A percentile compares a stretch with the other conserved stretches of the same genome.
These are phyloP conservation scores for Melopsittacus undulatus DNA, from an alignment of 2,797 vertebrate species.

Conservation along the genomic window DNA sequence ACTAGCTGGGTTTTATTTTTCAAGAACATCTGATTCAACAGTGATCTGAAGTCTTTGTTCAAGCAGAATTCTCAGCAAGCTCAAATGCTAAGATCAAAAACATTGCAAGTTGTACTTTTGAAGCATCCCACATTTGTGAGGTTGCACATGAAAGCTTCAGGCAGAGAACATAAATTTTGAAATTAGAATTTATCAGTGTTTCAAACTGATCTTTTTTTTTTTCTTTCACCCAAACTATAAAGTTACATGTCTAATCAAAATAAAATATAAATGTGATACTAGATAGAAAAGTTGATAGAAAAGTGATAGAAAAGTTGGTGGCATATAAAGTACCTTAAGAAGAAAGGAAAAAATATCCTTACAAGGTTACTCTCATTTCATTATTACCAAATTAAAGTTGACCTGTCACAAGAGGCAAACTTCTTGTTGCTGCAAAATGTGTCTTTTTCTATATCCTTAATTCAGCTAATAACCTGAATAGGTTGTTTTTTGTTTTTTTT, in stretches of 20 bases:
- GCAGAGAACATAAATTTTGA: neutral
- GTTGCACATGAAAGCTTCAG: neutral
- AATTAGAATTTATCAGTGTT: neutral
- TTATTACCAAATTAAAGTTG: neutral
- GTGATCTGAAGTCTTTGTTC: neutral
- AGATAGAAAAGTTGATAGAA: neutral
- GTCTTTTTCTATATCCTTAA: neutral
- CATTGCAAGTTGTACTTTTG: neutral
- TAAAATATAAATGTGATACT: neutral
- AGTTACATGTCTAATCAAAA: neutral
- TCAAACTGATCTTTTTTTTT: neutral
- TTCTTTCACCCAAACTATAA: neutral
- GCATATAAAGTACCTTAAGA: neutral
- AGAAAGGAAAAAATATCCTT: neutral
- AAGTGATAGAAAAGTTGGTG: neutral
- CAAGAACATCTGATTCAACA: neutral
- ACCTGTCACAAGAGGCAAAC: neutral
- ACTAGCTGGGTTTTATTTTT: neutral
- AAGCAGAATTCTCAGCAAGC: neutral
- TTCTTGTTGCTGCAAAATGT: neutral
- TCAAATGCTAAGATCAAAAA: neutral
- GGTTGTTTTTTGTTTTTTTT: accelerated
- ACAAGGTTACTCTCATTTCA: constrained; percentile 1
- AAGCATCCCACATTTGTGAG: neutral
- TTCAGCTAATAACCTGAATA: neutral